Evolutionary conservation across 1,140 invertebrate species (phyloP), one percentile per base, ranked within the genome.

Genomic region (Octopus sinensis): DNA sequence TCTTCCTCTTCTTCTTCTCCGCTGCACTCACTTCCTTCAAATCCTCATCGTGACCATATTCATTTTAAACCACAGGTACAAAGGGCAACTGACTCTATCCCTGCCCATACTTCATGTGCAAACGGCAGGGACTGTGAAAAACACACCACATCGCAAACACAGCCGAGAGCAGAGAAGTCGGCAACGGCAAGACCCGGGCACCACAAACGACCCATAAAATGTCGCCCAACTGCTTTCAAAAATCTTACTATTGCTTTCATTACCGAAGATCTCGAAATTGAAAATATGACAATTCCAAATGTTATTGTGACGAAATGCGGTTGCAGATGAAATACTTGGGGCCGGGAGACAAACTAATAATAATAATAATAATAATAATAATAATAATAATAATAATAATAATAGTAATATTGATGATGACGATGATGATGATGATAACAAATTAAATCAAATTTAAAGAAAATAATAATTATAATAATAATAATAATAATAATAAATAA

Each of bases 211-310:
- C 9, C 56, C 4, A 2, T 62, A 12, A 62, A 1, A 62, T 73
- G 68, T 73, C 6, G 68, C 5, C 68, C 68, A 12, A 23, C 30
- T 5, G 68, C 17, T 6, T 73, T n/a, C 30, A 73, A 73, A 73
- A 9, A 9, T 6, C 30, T 73, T n/a, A 73, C 17, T 0, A 13
- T 73, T 17, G 17, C 68, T 6, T 73, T 73, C 30, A 4, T 73
- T 0, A 73, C 68, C 4, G 68, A 13, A n/a, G 68, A 73, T 73
- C 6, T 73, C 17, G 30, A 73, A 73, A 13, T 73, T n/a, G 68
- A 73, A 73, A 73, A 73, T n/a, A 73, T 73, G 68, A 73, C 68
- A 73, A n/a, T 73, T n/a, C 68, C 68, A 73, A 17, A 73, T 13
- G 68, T 23, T 6, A 73, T 73, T n/a, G 68, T 73, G 13, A 73